Evolutionary conservation across 2,113 vertebrate genomes (phyloP).

Genomic region (Chamaetylas fuelleborni): DNA sequence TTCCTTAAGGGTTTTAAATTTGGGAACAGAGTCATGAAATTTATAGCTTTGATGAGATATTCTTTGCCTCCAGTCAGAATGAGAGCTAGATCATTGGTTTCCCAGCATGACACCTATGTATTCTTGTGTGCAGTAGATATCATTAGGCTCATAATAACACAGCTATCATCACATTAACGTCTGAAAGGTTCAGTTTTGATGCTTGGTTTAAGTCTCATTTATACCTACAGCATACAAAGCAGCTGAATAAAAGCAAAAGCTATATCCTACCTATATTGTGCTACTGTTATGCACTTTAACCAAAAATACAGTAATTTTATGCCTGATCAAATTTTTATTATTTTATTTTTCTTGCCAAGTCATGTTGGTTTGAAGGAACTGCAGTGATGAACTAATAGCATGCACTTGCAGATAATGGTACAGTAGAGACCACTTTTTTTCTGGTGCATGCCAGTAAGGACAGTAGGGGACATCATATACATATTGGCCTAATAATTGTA

Average conservation of each 20-base stretch:
- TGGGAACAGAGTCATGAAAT: slow-evolving; percentile 85
- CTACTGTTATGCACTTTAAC: slow-evolving; percentile 21
- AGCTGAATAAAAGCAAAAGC: slow-evolving; percentile 64
- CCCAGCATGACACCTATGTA: slow-evolving; percentile 87
- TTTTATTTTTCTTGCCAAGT: slow-evolving; percentile 1
- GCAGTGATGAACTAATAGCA: neutral
- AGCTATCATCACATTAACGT: slow-evolving; percentile 81
- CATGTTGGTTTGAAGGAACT: slow-evolving; percentile 10
- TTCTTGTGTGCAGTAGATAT: slow-evolving; percentile 81
- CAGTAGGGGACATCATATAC: neutral
- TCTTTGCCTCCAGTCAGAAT: slow-evolving; percentile 85
- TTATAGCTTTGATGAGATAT: slow-evolving; percentile 87
- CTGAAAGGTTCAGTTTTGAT: slow-evolving; percentile 77
- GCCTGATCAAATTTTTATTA: slow-evolving; percentile 22
- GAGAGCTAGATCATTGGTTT: slow-evolving; percentile 84
- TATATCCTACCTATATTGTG: slow-evolving; percentile 10
- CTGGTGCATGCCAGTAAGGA: neutral
- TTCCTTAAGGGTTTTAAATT: slow-evolving; percentile 88
- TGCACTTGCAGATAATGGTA: neutral
- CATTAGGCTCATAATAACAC: slow-evolving; percentile 88
- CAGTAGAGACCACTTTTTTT: neutral
- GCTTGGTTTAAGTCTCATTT: slow-evolving; percentile 78
- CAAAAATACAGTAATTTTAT: slow-evolving; percentile 48
- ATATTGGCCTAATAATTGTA: neutral
- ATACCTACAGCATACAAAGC: slow-evolving; percentile 82